Percentiles rank a stretch among this genome's conserved stretches.
Conservation (phyloP, 2,113 vertebrate genomes). For the Colinus virginianus region DNA sequence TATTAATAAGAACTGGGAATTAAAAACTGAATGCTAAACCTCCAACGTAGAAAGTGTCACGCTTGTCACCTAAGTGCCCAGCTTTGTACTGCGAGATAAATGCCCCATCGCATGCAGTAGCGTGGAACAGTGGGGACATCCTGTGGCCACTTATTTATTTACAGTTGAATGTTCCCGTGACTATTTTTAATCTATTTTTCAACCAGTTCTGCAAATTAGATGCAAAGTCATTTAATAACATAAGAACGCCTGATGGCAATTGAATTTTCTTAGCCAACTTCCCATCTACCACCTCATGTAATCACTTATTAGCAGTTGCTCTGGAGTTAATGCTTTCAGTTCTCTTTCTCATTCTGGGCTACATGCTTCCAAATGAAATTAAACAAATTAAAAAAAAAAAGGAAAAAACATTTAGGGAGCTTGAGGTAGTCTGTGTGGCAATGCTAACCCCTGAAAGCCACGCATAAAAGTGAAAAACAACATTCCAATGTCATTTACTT, state of each 20-base stretch:
- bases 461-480: slow-evolving; percentile 5
- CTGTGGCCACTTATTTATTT: slow-evolving; percentile 51
- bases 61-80: background rate
- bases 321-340: background rate
- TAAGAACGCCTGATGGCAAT: background rate
- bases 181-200: background rate
- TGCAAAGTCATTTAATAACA: background rate
- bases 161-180: background rate
- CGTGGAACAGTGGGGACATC: slow-evolving; percentile 65
- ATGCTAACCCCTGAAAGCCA: background rate
- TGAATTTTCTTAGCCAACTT: background rate
- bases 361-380: background rate
- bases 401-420: background rate
- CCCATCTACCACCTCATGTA: background rate
- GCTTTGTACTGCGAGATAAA: background rate
- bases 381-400: background rate
- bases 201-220: background rate
- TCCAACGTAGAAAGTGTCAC: background rate
- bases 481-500: background rate
- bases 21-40: background rate
- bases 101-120: background rate
- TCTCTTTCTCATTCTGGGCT: background rate
- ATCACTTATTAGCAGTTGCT: background rate
- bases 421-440: background rate
- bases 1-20: background rate